Evolutionary conservation across 2,113 vertebrate genomes (phyloP), one percentile per base, ranked within the genome.

Genomic region (Lophochroa leadbeateri): DNA sequence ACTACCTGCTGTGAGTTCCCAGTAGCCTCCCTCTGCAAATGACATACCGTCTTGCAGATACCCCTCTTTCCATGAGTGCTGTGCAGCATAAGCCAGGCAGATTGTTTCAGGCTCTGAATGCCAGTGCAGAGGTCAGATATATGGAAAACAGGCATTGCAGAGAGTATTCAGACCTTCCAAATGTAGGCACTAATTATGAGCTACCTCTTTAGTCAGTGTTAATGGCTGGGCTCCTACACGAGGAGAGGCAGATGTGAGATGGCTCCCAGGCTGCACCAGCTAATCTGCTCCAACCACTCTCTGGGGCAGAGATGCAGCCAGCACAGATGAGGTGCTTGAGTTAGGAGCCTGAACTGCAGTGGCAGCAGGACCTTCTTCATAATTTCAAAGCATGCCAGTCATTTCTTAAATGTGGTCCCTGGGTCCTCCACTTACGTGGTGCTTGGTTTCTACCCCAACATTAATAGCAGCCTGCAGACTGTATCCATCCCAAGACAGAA

Each of bases 261-360:
- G n/a, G 50, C 20, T 90, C 27, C 31, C 0, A 0, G 27, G 7
- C 35, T 64, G 6, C 13, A 5, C n/a, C 13, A 52, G 13, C 15
- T 3, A 58, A 25, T n/a, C 19, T 9, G 2, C 24, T 17, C 8
- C 47, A 52, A 14, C 10, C 3, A 2, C 19, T 13, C 9, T 17
- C 41, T 0, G 0, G 37, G 27, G 12, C 74, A 83, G 50, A 63
- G 19, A 7, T 1, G 0, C 25, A 33, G 35, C 10, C 49, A 63
- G 13, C 2, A 2, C 17, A 39, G 14, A 23, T 50, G 57, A 68
- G 14, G n/a, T 27, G 27, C 27, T 2, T 8, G 17, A 33, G 7
- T 43, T 46, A 52, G 46, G 24, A 13, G 14, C 12, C 49, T 53
- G 35, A 50, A 8, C 31, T 39, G 12, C 50, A 49, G 6, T 5